Evolutionary conservation across 2,888 invertebrate genomes (phyloP).

Genomic region (Melipona beecheii): DNA sequence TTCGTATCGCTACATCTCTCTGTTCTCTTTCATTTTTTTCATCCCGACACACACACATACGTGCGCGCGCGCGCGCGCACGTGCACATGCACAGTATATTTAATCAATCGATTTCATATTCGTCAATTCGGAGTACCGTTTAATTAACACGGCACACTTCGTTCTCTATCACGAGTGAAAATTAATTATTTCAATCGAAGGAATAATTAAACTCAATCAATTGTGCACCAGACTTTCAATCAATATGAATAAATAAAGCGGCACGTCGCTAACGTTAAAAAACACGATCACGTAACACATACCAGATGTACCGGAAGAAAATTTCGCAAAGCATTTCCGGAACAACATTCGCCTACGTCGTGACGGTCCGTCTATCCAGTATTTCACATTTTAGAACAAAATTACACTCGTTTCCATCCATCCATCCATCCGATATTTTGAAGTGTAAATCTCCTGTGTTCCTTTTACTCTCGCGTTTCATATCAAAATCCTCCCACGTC

Average conservation of each 20-base stretch:
- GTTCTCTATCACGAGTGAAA: neutral
- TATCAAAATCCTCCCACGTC: too few relatives aligned
- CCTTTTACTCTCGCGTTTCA: too few relatives aligned
- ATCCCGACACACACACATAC: neutral
- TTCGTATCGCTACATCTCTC: neutral
- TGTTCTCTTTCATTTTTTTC: neutral
- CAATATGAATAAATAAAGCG: neutral
- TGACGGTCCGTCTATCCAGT: too few relatives aligned
- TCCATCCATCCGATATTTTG: too few relatives aligned
- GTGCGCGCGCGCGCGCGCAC: too few relatives aligned
- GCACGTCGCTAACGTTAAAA: neutral
- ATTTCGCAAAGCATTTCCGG: too few relatives aligned
- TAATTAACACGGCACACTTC: slow-evolving; percentile 20
- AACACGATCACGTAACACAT: neutral
- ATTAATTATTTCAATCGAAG: slow-evolving; percentile 12
- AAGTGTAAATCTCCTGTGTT: too few relatives aligned
- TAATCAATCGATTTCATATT: slow-evolving; percentile 3
- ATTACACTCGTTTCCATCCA: too few relatives aligned
- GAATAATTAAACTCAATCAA: neutral
- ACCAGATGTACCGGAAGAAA: too few relatives aligned
- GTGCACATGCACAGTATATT: neutral
- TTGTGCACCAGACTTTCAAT: neutral
- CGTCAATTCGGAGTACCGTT: neutral
- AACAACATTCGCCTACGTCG: too few relatives aligned
- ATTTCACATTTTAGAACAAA: too few relatives aligned